These are phyloP conservation scores for Dendrocincla fuliginosa DNA, from an alignment of 2,797 vertebrate genomes.

Conservation along the genomic window DNA sequence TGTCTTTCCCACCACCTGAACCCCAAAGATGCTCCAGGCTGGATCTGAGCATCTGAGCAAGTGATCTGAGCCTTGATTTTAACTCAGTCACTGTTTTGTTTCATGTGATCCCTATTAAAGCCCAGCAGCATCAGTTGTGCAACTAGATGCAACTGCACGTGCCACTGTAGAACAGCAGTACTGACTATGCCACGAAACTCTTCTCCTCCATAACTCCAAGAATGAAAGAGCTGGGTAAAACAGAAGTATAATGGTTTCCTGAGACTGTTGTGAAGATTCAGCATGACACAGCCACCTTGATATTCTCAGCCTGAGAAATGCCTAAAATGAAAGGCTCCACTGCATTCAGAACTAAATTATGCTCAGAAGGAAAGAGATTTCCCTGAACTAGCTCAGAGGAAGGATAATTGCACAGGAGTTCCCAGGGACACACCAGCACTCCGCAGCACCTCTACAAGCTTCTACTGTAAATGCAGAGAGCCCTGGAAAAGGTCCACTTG, in stretches of 20 bases:
- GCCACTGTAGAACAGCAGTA: neutral
- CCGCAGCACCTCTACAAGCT: neutral
- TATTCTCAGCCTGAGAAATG: neutral
- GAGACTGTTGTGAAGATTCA: rapidly evolving
- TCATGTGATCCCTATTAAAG: neutral
- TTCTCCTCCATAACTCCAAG: neutral
- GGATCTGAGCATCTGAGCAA: too few relatives aligned
- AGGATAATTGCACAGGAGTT: neutral
- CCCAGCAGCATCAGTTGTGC: neutral
- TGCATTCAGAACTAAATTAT: neutral
- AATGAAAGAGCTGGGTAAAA: neutral
- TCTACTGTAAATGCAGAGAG: neutral
- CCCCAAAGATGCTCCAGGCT: neutral
- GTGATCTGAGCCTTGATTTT: neutral
- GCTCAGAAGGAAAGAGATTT: neutral
- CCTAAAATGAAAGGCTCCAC: neutral
- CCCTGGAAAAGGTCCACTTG: neutral
- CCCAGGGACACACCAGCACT: rapidly evolving
- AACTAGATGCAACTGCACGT: neutral
- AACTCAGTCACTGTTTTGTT: neutral
- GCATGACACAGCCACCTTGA: neutral
- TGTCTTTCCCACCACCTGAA: neutral
- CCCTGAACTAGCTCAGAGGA: neutral
- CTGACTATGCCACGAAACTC: neutral
- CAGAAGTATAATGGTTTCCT: neutral